phyloP scores from a whole-genome alignment of 2,888 invertebrate genomes.

The Chromoteleia sp. region DNA sequence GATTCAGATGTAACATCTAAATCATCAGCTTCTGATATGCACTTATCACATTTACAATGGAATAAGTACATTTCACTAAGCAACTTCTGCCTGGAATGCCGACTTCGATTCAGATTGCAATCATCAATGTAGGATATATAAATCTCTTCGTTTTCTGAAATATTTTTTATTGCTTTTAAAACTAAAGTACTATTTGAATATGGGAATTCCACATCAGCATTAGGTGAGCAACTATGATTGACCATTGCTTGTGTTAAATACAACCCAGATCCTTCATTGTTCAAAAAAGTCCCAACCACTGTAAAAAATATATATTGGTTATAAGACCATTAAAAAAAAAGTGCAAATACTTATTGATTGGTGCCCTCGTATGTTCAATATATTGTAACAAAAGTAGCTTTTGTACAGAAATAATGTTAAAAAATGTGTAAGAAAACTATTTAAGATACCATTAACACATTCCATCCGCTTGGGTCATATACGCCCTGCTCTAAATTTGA shows the following conservation, averaged over 20 bases:
- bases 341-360: too few species aligned
- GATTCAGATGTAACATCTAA: slow-evolving; percentile 90
- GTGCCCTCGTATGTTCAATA: too few species aligned
- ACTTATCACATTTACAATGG: slow-evolving; percentile 92
- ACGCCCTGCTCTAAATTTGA: too few species aligned
- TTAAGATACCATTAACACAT: too few species aligned
- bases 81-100: slow-evolving; percentile 94
- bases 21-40: slow-evolving; percentile 89
- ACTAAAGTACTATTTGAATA: slow-evolving; percentile 92
- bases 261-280: slow-evolving; percentile 96
- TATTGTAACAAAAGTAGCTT: too few species aligned
- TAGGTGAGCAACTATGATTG: slow-evolving; percentile 97
- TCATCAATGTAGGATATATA: slow-evolving; percentile 96
- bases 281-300: slow-evolving; percentile 92
- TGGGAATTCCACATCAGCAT: slow-evolving; percentile 93
- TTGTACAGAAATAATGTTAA: too few species aligned
- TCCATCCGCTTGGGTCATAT: too few species aligned
- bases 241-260: slow-evolving; percentile 94
- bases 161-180: slow-evolving; percentile 89
- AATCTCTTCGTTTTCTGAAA: slow-evolving; percentile 94
- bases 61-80: slow-evolving; percentile 93
- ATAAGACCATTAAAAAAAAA: too few species aligned
- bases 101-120: slow-evolving; percentile 91
- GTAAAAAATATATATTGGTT: slow-evolving; percentile 70
- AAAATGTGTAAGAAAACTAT: too few species aligned